Percentiles rank a stretch among this genome's conserved stretches.
Evolutionary conservation across 2,797 vertebrate genomes (phyloP).

Genomic region (Eremophila alpestris): DNA sequence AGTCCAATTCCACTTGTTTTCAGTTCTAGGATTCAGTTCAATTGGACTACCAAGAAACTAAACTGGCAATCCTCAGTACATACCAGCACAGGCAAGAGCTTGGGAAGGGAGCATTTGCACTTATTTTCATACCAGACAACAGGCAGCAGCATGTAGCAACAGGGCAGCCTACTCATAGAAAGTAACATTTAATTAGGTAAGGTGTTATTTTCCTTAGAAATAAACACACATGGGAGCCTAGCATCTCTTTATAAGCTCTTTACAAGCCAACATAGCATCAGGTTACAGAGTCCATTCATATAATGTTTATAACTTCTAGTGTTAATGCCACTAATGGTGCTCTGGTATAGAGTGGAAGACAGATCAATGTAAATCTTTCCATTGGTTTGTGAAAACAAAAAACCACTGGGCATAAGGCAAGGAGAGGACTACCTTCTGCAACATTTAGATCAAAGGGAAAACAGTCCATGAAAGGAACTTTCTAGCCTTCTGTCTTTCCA

Average conservation of each 20-base stretch:
- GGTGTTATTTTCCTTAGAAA: slow-evolving; percentile 57
- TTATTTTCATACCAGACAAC: background rate
- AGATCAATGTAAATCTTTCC: slow-evolving; percentile 33
- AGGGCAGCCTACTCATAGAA: background rate
- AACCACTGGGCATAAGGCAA: background rate
- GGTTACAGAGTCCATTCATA: slow-evolving; percentile 34
- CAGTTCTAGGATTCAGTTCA: background rate
- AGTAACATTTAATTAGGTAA: slow-evolving; percentile 45
- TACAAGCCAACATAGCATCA: slow-evolving; percentile 41
- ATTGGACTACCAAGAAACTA: background rate
- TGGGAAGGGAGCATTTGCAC: background rate
- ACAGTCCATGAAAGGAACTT: background rate
- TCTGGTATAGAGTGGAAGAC: background rate
- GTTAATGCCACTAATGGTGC: slow-evolving; percentile 41
- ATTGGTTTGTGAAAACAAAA: slow-evolving; percentile 1
- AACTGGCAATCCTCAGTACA: background rate
- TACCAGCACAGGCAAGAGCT: background rate
- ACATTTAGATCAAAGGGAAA: background rate
- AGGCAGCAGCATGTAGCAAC: background rate
- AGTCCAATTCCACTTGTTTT: background rate
- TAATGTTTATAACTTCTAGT: slow-evolving; percentile 32
- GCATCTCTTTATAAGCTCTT: slow-evolving; percentile 47
- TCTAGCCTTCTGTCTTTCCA: background rate
- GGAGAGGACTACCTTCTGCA: background rate
- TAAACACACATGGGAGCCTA: slow-evolving; percentile 39